Evolutionary conservation across 2,888 invertebrate species (phyloP).

Genomic region (Auanema sp.): DNA sequence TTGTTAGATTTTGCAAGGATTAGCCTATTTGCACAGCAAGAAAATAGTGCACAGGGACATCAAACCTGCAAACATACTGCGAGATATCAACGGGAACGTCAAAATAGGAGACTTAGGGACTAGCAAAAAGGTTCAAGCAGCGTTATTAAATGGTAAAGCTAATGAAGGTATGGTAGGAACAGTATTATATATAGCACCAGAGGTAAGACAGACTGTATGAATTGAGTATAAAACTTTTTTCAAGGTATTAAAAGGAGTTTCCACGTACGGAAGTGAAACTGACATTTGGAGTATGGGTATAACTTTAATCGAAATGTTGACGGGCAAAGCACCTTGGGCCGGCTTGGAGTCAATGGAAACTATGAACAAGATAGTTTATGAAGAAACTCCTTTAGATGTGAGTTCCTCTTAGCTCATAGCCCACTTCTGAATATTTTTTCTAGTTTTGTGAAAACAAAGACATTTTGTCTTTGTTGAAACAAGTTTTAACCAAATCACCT

Average conservation of each 20-base stretch:
- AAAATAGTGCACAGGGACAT: constrained; percentile 68
- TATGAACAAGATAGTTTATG: constrained; percentile 32
- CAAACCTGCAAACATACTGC: constrained; percentile 67
- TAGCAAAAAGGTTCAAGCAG: constrained; percentile 66
- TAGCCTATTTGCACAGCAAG: constrained; percentile 67
- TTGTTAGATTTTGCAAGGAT: constrained; percentile 67
- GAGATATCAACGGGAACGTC: constrained; percentile 66
- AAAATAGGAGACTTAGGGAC: constrained; percentile 69
- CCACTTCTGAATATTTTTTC: too few relatives aligned
- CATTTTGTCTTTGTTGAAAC: too few relatives aligned
- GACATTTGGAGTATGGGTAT: constrained; percentile 59
- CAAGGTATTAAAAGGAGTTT: constrained; percentile 18
- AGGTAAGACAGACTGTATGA: constrained; percentile 10
- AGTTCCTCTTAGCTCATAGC: too few relatives aligned
- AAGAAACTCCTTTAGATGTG: constrained; percentile 20
- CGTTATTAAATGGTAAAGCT: neutral
- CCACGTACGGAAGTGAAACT: constrained; percentile 40
- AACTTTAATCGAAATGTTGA: constrained; percentile 46
- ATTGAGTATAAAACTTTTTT: constrained; percentile 12
- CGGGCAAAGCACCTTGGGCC: constrained; percentile 46
- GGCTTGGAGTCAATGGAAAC: constrained; percentile 41
- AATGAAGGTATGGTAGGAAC: neutral
- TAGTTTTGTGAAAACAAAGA: too few relatives aligned
- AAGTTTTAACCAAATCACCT: too few relatives aligned
- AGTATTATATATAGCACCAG: neutral